These are phyloP conservation scores for Halesus radiatus DNA, from an alignment of 1,140 invertebrate species.

Conservation along the genomic window DNA sequence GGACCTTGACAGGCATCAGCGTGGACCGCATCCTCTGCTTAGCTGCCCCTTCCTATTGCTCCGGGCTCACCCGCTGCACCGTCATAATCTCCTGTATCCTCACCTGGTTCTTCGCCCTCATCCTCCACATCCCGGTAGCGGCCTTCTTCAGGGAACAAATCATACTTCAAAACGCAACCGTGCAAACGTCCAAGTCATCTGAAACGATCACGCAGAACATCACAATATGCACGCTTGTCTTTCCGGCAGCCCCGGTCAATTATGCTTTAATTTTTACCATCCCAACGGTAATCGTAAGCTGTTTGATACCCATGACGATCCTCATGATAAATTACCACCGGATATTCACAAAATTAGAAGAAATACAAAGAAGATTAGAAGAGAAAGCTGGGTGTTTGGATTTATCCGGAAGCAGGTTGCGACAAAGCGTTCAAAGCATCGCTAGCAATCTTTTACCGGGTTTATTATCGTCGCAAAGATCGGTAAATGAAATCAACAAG, in stretches of 20 bases:
- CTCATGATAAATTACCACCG: conserved; percentile 73
- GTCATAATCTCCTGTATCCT: conserved; percentile 65
- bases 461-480: conserved; percentile 13
- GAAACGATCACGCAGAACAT: conserved; percentile 39
- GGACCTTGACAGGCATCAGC: conserved; percentile 74
- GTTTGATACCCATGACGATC: conserved; percentile 71
- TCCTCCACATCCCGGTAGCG: conserved; percentile 70
- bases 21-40: conserved; percentile 74
- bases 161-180: conserved; percentile 49
- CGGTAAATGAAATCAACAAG: conserved; percentile 10
- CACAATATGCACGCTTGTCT: conserved; percentile 72
- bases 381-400: conserved; percentile 44
- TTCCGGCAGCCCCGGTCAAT: conserved; percentile 69
- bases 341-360: conserved; percentile 69
- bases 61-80: conserved; percentile 66
- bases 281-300: conserved; percentile 68
- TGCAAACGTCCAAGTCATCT: neutral
- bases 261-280: conserved; percentile 72
- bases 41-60: conserved; percentile 72
- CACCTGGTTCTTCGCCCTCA: conserved; percentile 69
- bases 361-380: conserved; percentile 48
- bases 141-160: conserved; percentile 70
- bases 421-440: conserved; percentile 48
- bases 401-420: conserved; percentile 38
- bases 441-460: conserved; percentile 36